Conservation (phyloP, 2,888 invertebrate species). For the Cosmia trapezina region DNA sequence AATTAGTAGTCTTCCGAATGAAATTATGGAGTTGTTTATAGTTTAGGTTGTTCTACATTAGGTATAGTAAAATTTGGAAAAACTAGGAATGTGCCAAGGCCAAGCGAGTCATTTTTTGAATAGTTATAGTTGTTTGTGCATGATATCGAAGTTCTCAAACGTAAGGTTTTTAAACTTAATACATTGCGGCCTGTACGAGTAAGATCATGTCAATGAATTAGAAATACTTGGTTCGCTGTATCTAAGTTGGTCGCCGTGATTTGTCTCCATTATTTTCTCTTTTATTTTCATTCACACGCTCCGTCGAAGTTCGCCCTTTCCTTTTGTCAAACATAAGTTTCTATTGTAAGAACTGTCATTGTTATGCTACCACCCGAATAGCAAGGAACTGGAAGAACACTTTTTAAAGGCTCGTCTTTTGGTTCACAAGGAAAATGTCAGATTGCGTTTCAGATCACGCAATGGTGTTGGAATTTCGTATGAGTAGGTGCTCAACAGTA, state of each 20-base stretch:
- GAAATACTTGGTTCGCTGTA: slow-evolving; percentile 53
- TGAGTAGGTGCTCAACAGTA: slow-evolving; percentile 34
- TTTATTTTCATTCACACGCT: slow-evolving; percentile 83
- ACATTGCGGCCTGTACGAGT: slow-evolving; percentile 3
- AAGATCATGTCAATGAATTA: slow-evolving; percentile 44
- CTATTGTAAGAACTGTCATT: slow-evolving; percentile 82
- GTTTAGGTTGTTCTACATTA: too few species aligned
- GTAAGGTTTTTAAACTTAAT: not conserved
- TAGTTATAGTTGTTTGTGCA: not conserved
- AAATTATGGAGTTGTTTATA: not conserved
- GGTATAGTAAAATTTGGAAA: not conserved
- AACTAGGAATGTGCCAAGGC: not conserved
- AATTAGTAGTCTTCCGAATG: slow-evolving; percentile 15
- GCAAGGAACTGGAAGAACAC: slow-evolving; percentile 67
- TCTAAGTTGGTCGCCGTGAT: slow-evolving; percentile 71
- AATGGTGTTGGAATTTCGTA: slow-evolving; percentile 59
- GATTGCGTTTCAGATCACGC: slow-evolving; percentile 54
- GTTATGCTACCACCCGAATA: slow-evolving; percentile 77
- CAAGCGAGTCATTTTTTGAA: too few species aligned
- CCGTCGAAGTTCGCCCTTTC: slow-evolving; percentile 74
- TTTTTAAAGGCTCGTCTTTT: slow-evolving; percentile 68
- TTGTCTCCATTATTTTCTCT: slow-evolving; percentile 76
- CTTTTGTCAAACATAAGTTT: slow-evolving; percentile 82
- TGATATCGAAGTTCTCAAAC: not conserved
- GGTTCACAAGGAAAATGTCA: slow-evolving; percentile 50